Conservation (phyloP, 2,888 invertebrate species). For the Neuroscelio doddi region DNA sequence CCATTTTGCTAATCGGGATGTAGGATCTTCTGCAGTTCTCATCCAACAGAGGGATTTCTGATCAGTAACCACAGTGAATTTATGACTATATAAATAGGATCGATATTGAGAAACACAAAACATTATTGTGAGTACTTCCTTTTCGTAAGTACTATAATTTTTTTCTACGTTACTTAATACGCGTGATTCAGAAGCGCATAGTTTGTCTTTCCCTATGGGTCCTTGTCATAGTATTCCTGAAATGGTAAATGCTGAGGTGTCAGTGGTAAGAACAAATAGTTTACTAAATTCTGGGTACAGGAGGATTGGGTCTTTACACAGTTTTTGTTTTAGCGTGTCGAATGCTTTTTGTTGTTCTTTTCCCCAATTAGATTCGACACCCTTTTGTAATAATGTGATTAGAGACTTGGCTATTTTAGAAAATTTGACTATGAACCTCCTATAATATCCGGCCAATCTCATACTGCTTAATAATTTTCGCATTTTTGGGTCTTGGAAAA, state of each 20-base stretch:
- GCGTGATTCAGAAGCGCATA: not conserved
- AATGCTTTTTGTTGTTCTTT: too few relatives aligned
- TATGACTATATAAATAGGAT: constrained; percentile 13
- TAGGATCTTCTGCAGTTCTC: too few relatives aligned
- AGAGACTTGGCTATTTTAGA: constrained; percentile 25
- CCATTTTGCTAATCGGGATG: too few relatives aligned
- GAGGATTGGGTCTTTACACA: constrained; percentile 30
- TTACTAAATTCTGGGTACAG: constrained; percentile 32
- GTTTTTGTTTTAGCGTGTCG: constrained; percentile 10
- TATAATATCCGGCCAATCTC: constrained; percentile 59
- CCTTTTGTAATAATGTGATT: constrained; percentile 22
- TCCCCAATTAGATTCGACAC: too few relatives aligned
- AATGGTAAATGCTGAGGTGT: constrained; percentile 22
- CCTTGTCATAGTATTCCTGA: constrained; percentile 35
- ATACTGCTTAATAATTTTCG: constrained; percentile 50
- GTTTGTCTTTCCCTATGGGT: constrained; percentile 15
- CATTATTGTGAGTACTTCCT: constrained; percentile 13
- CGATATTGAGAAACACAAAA: constrained; percentile 8
- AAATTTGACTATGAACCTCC: constrained; percentile 57
- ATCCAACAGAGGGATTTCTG: too few relatives aligned
- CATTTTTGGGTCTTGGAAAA: constrained; percentile 43
- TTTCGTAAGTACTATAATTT: constrained; percentile 3
- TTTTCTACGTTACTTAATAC: not conserved
- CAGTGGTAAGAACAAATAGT: constrained; percentile 30
- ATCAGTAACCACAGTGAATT: too few relatives aligned